Percentiles rank a stretch among this genome's conserved stretches.
Conservation (phyloP, 1,140 invertebrate genomes). For the Dufourea novaeangliae region DNA sequence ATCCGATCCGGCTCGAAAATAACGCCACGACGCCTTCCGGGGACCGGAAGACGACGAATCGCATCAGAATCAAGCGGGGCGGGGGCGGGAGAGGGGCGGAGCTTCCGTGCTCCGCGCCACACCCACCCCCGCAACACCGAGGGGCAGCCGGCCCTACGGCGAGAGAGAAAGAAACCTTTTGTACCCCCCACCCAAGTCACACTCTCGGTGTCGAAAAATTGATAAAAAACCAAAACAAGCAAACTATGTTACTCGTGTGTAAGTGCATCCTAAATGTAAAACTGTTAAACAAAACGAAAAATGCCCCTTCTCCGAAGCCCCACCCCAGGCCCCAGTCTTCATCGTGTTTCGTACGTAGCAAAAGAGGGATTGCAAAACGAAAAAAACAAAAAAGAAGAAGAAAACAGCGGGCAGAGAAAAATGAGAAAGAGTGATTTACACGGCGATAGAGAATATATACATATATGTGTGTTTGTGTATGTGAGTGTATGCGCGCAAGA, state of each 20-base stretch:
- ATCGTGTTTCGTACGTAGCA: conserved; percentile 59
- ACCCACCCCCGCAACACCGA: background rate
- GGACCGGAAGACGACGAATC: conserved; percentile 2
- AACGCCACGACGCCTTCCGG: background rate
- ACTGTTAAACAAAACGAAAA: conserved; percentile 55
- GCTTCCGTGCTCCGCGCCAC: background rate
- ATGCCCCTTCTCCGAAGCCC: conserved; percentile 62
- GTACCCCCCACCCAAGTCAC: conserved; percentile 74
- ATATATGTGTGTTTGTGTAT: background rate
- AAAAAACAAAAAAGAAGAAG: background rate
- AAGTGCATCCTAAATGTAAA: conserved; percentile 65
- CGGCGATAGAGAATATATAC: conserved; percentile 1
- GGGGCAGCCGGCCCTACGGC: background rate
- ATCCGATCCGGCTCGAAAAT: background rate
- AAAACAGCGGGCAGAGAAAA: conserved; percentile 28
- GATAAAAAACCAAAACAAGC: conserved; percentile 46
- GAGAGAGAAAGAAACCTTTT: conserved; percentile 62
- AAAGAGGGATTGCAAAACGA: conserved; percentile 45
- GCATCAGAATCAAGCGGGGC: background rate
- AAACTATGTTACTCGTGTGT: conserved; percentile 66
- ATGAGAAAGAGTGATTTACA: conserved; percentile 1
- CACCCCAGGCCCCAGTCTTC: conserved; percentile 60
- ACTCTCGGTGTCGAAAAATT: conserved; percentile 72
- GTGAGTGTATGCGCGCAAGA: background rate
- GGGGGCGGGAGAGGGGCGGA: background rate